Base-by-base conservation (phyloP, 2,113 vertebrate species). In the Nipponia nippon region DNA sequence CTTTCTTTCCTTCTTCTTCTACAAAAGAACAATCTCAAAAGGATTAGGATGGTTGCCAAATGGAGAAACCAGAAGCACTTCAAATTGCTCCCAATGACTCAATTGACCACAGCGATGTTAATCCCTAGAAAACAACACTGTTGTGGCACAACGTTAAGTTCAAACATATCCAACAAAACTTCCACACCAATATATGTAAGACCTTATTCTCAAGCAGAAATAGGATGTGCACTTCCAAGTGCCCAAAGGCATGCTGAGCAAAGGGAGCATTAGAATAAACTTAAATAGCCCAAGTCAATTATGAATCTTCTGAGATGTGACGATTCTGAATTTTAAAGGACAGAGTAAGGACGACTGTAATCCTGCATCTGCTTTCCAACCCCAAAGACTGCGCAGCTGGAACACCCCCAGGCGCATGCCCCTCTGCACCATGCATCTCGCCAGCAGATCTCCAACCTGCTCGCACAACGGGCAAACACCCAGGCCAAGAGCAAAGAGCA, bases 401-500 rank as follows among this genome's bases (percentile, higher is more conserved):
- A 92, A 40, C 5, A 21, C 11, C 32, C 21, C 36, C 38, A 20
- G 25, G 25, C 11, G 62, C 16, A 11, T 12, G 10, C 12, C 19
- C n/a, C 42, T 53, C 50, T 46, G 34, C 12, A 58, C 18, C 10
- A 10, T 7, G 17, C 27, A 75, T 34, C 72, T 36, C 3, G 0
- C 32, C 59, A 77, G 30, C 6, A 22, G 13, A 50, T 49, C 46
- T 49, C 42, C 23, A 85, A 26, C 9, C 19, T 4, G 2, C n/a
- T 66, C 1, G 1, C 7, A n/a, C 29, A 52, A 67, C 0, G 1
- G 16, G 42, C 1, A 2, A 69, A 53, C 13, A 25, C 18, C 9
- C 25, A 27, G 21, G 46, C 21, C 30, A 34, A 36, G 18, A 72
- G 38, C 40, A 66, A 58, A 40, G 59, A 53, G n/a, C 30, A 44